Conservation (phyloP, 2,113 vertebrate species). For the Cathartes aura region DNA sequence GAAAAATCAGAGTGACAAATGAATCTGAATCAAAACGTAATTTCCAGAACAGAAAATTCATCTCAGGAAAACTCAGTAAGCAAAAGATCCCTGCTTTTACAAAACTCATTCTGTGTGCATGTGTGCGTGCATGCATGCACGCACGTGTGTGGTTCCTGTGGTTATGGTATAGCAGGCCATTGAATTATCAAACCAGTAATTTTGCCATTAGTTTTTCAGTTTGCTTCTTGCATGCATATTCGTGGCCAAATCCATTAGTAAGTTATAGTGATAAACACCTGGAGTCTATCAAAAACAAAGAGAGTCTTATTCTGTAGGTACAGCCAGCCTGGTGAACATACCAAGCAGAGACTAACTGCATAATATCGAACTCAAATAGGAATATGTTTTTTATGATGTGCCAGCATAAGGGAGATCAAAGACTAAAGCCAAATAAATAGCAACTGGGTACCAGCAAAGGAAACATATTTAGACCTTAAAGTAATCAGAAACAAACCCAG, state of each 20-base stretch:
- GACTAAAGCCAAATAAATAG: conserved; percentile 83
- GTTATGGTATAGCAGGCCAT: conserved; percentile 40
- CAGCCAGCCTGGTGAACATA: conserved; percentile 69
- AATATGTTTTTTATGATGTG: conserved; percentile 88
- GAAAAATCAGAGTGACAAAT: neutral
- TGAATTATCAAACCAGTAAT: conserved; percentile 72
- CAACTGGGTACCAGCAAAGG: conserved; percentile 82
- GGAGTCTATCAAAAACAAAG: conserved; percentile 87
- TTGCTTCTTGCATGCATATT: conserved; percentile 69
- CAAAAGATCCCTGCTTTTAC: neutral
- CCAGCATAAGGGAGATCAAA: conserved; percentile 84
- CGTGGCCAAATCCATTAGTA: conserved; percentile 81
- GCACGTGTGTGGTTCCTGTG: conserved; percentile 25
- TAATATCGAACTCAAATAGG: conserved; percentile 80
- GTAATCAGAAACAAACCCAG: conserved; percentile 84
- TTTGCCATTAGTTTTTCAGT: conserved; percentile 71
- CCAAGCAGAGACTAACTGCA: conserved; percentile 79
- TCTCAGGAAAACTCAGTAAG: neutral
- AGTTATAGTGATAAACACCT: conserved; percentile 85
- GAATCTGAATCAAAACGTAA: neutral
- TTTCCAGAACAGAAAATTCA: neutral
- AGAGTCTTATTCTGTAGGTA: conserved; percentile 78
- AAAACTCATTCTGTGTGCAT: neutral
- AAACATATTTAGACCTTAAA: conserved; percentile 79
- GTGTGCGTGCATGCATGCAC: neutral